Evolutionary conservation across 1,140 invertebrate genomes (phyloP).

Genomic region (Neotoxoptera formosana): DNA sequence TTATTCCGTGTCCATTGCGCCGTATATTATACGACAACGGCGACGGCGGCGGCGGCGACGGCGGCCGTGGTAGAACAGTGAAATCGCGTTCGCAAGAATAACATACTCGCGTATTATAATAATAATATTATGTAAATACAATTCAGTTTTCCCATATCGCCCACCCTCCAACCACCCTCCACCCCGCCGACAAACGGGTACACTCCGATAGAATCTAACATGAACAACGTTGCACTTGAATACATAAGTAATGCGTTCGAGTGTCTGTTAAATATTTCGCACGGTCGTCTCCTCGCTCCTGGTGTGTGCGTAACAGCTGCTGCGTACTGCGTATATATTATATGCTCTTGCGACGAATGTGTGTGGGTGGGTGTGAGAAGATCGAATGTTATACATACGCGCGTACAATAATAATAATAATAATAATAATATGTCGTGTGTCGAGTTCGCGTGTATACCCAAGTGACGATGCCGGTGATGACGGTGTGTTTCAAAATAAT

Average conservation of each 20-base stretch:
- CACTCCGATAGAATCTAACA: slow-evolving; percentile 16
- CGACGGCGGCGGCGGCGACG: background rate
- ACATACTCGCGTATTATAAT: background rate
- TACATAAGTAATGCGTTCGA: slow-evolving; percentile 38
- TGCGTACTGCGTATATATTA: too few relatives aligned
- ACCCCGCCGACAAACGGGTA: background rate
- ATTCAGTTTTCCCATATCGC: slow-evolving; percentile 20
- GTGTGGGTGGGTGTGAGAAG: too few relatives aligned
- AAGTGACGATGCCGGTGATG: too few relatives aligned
- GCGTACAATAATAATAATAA: background rate
- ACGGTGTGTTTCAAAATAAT: background rate
- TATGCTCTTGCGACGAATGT: background rate
- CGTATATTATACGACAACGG: background rate
- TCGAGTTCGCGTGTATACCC: background rate
- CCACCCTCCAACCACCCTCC: background rate
- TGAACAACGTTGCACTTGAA: slow-evolving; percentile 21
- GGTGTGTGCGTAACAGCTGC: slow-evolving; percentile 15
- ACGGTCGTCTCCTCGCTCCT: background rate
- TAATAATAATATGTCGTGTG: too few relatives aligned
- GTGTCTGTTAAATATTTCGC: slow-evolving; percentile 27
- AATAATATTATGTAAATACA: slow-evolving; percentile 41
- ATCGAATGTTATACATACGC: background rate
- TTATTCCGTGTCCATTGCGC: background rate
- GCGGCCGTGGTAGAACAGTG: background rate
- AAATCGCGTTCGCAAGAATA: slow-evolving; percentile 33